These are phyloP conservation scores for Acanthurus tractus DNA, from an alignment of 2,797 vertebrate species.

Conservation along the genomic window DNA sequence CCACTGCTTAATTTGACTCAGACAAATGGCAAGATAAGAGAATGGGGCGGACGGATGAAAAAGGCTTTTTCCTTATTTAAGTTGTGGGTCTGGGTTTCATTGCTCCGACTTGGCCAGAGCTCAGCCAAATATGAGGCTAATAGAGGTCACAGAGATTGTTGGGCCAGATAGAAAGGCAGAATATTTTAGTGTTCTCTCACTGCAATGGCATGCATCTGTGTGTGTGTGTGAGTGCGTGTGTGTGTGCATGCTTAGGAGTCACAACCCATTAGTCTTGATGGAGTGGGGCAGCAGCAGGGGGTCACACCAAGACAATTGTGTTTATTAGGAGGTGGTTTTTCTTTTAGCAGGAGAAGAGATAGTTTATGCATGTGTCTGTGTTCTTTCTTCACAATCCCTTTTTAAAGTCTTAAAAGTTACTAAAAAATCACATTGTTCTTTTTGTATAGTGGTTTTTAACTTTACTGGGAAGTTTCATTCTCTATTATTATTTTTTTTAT, in stretches of 20 bases:
- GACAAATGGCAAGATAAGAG: not conserved
- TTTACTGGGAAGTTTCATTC: not conserved
- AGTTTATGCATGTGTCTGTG: not conserved
- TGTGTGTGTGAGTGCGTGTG: constrained; percentile 4
- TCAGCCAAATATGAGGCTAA: constrained; percentile 36
- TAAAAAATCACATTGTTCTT: not conserved
- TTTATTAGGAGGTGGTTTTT: constrained; percentile 44
- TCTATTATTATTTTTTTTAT: not conserved
- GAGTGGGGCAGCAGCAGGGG: constrained; percentile 55
- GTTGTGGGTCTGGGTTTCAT: not conserved
- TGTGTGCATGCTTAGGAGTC: constrained; percentile 49
- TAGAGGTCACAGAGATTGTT: constrained; percentile 45
- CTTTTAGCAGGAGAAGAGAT: constrained; percentile 29
- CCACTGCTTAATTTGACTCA: not conserved
- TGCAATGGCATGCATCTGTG: constrained; percentile 17
- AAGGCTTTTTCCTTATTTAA: constrained; percentile 13
- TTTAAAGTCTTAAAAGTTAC: not conserved
- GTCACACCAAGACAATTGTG: constrained; percentile 48
- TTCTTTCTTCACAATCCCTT: not conserved
- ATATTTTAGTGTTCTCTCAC: constrained; percentile 41
- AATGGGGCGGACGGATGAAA: not conserved
- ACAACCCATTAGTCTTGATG: constrained; percentile 70
- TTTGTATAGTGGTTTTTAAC: too few species aligned
- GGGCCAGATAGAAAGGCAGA: constrained; percentile 37
- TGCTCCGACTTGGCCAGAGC: constrained; percentile 1